Conservation (phyloP, 1,140 invertebrate genomes). For the Dryas iulia region DNA sequence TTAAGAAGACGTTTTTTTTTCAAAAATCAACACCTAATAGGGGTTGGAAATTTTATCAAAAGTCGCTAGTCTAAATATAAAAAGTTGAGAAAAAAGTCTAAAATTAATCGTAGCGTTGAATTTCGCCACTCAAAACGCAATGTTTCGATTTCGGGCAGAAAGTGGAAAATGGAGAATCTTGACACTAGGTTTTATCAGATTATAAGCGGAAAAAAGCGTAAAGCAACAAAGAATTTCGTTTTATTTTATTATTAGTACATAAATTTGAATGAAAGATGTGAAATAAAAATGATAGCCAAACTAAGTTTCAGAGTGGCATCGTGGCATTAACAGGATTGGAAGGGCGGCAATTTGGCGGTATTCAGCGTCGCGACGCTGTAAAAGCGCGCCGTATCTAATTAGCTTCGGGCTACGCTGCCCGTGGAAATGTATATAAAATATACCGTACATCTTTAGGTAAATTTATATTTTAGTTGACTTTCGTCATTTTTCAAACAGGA, state of each 20-base stretch:
- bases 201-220: no score
- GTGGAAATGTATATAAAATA: conserved; percentile 28
- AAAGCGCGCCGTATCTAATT: conserved; percentile 78
- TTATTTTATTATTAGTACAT: not conserved
- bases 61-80: no score
- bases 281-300: conserved; percentile 49
- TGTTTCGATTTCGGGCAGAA: no score
- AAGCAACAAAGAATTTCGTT: no score
- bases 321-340: conserved; percentile 67
- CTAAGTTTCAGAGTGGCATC: conserved; percentile 48
- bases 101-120: no score
- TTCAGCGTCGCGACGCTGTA: conserved; percentile 70
- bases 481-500: not conserved
- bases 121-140: no score
- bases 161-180: no score
- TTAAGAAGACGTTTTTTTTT: no score
- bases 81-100: no score
- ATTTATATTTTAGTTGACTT: conserved; percentile 8
- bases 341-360: conserved; percentile 75
- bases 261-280: conserved; percentile 18
- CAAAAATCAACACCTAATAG: no score
- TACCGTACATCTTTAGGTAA: conserved; percentile 8
- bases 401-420: conserved; percentile 64
- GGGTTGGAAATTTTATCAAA: no score
- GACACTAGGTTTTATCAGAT: no score